A percentile compares a stretch with the other conserved stretches of the same genome.
Evolutionary conservation across 2,797 vertebrate genomes (phyloP).

Genomic region (Cyprinella venusta): DNA sequence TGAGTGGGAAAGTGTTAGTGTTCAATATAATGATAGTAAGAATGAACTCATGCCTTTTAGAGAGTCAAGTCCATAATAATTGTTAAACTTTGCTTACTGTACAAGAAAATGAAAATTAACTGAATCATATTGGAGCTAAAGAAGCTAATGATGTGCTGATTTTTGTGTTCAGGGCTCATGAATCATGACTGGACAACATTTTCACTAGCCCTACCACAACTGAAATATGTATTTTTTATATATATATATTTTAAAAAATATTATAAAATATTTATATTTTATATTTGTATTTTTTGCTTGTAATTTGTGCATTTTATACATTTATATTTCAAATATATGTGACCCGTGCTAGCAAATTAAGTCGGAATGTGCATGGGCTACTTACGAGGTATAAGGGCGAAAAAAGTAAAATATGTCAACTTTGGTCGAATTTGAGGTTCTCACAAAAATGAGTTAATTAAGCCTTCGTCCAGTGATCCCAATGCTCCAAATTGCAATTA

Average conservation of each 20-base stretch:
- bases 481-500: too few relatives aligned
- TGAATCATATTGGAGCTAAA: not conserved
- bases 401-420: too few relatives aligned
- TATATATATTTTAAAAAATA: too few relatives aligned
- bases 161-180: not conserved
- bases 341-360: too few relatives aligned
- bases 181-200: not conserved
- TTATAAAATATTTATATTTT: too few relatives aligned
- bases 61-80: not conserved
- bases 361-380: too few relatives aligned
- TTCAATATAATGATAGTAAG: not conserved
- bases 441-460: too few relatives aligned
- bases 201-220: not conserved
- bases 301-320: not conserved
- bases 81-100: not conserved
- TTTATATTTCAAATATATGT: not conserved
- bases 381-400: too few relatives aligned
- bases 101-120: not conserved
- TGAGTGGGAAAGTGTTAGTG: not conserved
- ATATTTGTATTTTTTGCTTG: not conserved
- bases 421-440: too few relatives aligned
- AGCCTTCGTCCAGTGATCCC: too few relatives aligned
- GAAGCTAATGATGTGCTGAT: not conserved
- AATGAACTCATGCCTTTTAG: not conserved
- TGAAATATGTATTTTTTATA: too few relatives aligned